phyloP scores from a whole-genome alignment of 2,888 invertebrate genomes.

The Xestia c-nigrum region DNA sequence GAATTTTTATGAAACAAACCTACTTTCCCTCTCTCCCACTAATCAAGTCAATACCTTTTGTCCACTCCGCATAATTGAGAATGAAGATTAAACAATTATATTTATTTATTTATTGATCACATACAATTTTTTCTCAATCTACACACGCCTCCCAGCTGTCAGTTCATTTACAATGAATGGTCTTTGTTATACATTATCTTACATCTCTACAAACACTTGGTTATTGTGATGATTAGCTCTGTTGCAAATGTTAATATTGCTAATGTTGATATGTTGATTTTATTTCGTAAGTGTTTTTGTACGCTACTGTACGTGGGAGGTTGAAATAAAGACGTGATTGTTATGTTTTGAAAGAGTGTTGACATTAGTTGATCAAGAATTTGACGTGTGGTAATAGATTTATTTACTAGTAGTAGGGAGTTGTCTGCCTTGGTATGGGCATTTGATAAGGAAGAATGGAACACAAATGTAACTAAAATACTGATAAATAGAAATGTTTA shows the following conservation, averaged over 20 bases:
- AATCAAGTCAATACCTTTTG: constrained; percentile 4
- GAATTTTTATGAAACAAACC: background rate
- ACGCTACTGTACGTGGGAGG: constrained; percentile 46
- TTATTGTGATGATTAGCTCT: constrained; percentile 53
- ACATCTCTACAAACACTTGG: constrained; percentile 66
- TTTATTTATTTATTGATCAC: constrained; percentile 48
- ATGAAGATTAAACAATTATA: constrained; percentile 36
- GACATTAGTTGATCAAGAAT: constrained; percentile 12
- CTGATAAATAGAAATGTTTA: too few species aligned
- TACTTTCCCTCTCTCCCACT: background rate
- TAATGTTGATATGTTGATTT: constrained; percentile 62
- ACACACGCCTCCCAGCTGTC: constrained; percentile 59
- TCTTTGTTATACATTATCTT: constrained; percentile 66
- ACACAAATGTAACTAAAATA: too few species aligned
- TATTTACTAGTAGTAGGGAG: background rate
- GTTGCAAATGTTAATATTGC: constrained; percentile 61
- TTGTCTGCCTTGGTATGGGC: too few species aligned
- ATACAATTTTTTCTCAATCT: constrained; percentile 48
- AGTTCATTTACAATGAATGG: constrained; percentile 72
- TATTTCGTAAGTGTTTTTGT: constrained; percentile 50
- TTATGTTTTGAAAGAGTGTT: constrained; percentile 21
- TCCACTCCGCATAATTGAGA: constrained; percentile 21
- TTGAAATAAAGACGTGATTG: constrained; percentile 35
- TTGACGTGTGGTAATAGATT: constrained; percentile 12
- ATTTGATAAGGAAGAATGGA: too few species aligned